Evolutionary conservation across 2,888 invertebrate genomes (phyloP), one percentile per base, ranked within the genome.

Genomic region (Macaria notata): DNA sequence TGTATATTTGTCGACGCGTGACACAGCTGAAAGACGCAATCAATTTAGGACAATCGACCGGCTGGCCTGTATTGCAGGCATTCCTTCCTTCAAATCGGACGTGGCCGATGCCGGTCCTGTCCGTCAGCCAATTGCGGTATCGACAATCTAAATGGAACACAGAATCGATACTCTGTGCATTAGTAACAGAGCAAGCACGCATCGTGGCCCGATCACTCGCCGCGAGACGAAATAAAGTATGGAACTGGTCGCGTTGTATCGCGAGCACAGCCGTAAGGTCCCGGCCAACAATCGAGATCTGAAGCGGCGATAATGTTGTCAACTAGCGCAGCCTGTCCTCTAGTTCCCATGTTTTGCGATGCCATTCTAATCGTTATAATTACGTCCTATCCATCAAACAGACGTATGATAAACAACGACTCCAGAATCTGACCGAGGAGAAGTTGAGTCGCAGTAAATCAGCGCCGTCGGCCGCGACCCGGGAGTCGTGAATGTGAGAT

Each of bases 301-400:
- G 81, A 83, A 74, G 73, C 77, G 66, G 65, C 78, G 90, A 90
- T 90, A 90, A 77, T 76, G 78, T 81, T 77, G 88, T 87, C 86
- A 84, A 88, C 88, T 83, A 86, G 85, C 79, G 79, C 77, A 76
- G 82, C 75, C 82, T 84, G 85, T 85, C 84, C 78, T 82, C 83
- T 76, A 78, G 86, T 88, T 89, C 88, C 82, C 89, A 88, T 88
- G 88, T 88, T 87, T 85, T 87, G 88, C 85, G 83, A 88, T 86
- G 83, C 86, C 83, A 78, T 85, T 88, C 86, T 86, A 89, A 85
- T 86, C 81, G 76, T 86, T 85, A 86, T 89, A 90, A 91, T 90
- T 90, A 88, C 86, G 74, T 75, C 76, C 84, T 83, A 86, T 88
- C 88, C 80, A 86, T 89, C 89, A 88, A 85, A 80, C 71, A 71